A percentile compares a stretch with the other conserved stretches of the same genome.
Conservation (phyloP, 2,113 vertebrate genomes). For the Puntigrus tetrazona region DNA sequence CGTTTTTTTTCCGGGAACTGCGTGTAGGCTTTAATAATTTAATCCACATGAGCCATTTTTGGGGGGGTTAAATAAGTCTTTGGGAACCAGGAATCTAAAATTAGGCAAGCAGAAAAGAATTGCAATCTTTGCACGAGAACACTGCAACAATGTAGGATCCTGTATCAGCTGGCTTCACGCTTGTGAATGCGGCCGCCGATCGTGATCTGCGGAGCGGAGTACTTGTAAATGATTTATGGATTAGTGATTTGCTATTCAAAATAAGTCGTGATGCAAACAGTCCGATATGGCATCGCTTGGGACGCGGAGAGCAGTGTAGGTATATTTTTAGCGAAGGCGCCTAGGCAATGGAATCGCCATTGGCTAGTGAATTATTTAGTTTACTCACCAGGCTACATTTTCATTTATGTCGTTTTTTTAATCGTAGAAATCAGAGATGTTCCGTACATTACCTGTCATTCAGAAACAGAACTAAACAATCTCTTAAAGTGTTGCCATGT, state of each 20-base stretch:
- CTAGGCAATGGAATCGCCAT: no score
- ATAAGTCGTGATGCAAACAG: neutral
- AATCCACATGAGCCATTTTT: neutral
- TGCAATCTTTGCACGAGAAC: neutral
- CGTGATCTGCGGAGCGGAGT: neutral
- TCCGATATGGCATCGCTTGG: neutral
- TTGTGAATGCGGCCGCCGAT: constrained; percentile 13
- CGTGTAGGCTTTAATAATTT: neutral
- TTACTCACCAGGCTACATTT: no score
- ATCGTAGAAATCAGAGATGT: no score
- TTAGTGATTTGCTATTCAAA: constrained; percentile 24
- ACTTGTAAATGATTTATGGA: constrained; percentile 32
- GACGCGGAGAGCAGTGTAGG: neutral
- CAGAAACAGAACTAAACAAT: no score
- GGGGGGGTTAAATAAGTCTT: constrained; percentile 15
- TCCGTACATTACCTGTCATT: no score
- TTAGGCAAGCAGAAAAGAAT: constrained; percentile 3
- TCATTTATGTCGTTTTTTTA: no score
- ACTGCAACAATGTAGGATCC: neutral
- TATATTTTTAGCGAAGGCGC: neutral
- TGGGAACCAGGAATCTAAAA: neutral
- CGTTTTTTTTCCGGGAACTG: neutral
- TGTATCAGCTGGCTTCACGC: neutral
- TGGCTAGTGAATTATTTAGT: no score
- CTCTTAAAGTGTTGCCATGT: no score